Evolutionary conservation across 2,797 vertebrate genomes (phyloP).

Genomic region (Crossoptilon crossoptilon): DNA sequence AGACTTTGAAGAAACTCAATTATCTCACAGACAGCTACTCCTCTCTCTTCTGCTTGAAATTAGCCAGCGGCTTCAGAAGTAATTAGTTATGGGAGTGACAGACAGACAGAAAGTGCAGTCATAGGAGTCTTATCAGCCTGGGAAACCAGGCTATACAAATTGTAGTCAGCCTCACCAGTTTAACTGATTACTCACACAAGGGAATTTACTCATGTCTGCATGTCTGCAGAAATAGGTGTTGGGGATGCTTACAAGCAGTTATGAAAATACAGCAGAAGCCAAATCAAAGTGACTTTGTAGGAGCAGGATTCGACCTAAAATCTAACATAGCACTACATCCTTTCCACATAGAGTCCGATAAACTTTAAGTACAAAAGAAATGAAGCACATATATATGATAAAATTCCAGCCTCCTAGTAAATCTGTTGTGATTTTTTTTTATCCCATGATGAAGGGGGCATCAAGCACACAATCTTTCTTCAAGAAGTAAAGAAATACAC

Average conservation of each 20-base stretch:
- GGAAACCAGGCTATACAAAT: not conserved
- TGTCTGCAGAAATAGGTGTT: not conserved
- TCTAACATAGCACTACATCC: not conserved
- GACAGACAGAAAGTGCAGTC: not conserved
- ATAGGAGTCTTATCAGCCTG: not conserved
- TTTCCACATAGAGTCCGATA: not conserved
- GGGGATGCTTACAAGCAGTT: not conserved
- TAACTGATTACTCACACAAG: not conserved
- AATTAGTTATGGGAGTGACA: not conserved
- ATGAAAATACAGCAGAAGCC: not conserved
- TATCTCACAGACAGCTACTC: not conserved
- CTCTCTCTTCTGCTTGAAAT: not conserved
- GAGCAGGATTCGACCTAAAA: not conserved
- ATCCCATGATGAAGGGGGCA: not conserved
- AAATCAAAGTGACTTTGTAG: not conserved
- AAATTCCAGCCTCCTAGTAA: not conserved
- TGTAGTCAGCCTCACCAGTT: not conserved
- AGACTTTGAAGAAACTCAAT: not conserved
- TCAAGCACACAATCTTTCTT: not conserved
- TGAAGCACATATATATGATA: not conserved
- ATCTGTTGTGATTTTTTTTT: not conserved
- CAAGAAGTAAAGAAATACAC: not conserved
- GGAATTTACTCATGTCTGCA: not conserved
- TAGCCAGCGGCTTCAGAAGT: not conserved
- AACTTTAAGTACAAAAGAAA: not conserved